Evolutionary conservation across 2,888 invertebrate species (phyloP).

Genomic region (Acleris cristana): DNA sequence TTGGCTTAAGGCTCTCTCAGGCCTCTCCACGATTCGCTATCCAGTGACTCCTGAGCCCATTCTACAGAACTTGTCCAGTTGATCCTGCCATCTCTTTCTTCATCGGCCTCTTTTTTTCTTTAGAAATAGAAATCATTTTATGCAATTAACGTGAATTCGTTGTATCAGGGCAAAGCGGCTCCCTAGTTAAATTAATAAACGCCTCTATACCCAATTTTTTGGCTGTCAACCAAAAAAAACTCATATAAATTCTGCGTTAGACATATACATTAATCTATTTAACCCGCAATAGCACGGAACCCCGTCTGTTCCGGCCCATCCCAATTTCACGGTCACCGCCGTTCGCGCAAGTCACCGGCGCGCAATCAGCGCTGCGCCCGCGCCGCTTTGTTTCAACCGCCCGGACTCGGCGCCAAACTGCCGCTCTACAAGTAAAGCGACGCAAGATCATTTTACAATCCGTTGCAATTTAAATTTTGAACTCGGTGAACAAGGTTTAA

Average conservation of each 20-base stretch:
- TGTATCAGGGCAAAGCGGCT: too few relatives aligned
- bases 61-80: too few relatives aligned
- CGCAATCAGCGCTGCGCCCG: conserved; percentile 62
- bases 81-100: too few relatives aligned
- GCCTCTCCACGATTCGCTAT: too few relatives aligned
- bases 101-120: too few relatives aligned
- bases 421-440: neutral
- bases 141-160: too few relatives aligned
- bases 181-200: too few relatives aligned
- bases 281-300: conserved; percentile 23
- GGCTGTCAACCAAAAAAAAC: conserved; percentile 2
- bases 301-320: conserved; percentile 14
- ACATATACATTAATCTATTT: neutral
- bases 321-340: conserved; percentile 57
- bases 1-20: too few relatives aligned
- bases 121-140: too few relatives aligned
- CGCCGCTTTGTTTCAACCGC: conserved; percentile 66
- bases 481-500: neutral
- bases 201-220: too few relatives aligned
- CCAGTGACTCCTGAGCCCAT: too few relatives aligned
- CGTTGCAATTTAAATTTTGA: neutral
- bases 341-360: conserved; percentile 66
- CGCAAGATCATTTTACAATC: conserved; percentile 26
- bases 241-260: neutral
- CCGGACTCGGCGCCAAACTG: conserved; percentile 54